A percentile compares a stretch with the other conserved stretches of the same genome.
Evolutionary conservation across 2,888 invertebrate genomes (phyloP).

Genomic region (Zaprionus lineosus): DNA sequence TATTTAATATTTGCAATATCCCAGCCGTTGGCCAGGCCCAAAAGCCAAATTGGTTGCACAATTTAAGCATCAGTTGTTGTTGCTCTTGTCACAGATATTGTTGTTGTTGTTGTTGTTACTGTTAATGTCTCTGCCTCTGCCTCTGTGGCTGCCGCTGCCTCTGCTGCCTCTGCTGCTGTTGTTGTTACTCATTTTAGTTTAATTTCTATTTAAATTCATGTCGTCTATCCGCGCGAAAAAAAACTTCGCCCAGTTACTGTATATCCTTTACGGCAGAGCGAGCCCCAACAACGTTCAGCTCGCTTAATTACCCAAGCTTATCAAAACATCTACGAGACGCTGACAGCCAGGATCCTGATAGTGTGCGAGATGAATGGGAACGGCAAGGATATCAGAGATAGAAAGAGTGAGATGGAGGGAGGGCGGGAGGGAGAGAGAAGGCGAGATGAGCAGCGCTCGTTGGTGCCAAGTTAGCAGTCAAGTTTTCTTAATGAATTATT

Average conservation of each 20-base stretch:
- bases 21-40: conserved; percentile 9
- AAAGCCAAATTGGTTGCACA: conserved; percentile 65
- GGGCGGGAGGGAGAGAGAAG: conserved; percentile 1
- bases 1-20: conserved; percentile 62
- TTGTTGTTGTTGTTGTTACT: conserved; percentile 9
- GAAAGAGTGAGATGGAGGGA: not conserved
- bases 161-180: conserved; percentile 9
- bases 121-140: too few relatives aligned
- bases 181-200: conserved; percentile 70
- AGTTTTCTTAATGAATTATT: conserved; percentile 77
- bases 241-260: conserved; percentile 50
- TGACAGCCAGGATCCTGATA: conserved; percentile 22
- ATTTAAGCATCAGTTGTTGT: conserved; percentile 52
- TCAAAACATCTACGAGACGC: conserved; percentile 72
- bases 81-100: conserved; percentile 17
- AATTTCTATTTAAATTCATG: conserved; percentile 77
- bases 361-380: not conserved
- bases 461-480: conserved; percentile 29
- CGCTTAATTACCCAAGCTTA: conserved; percentile 77
- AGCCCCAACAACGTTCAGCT: conserved; percentile 42
- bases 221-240: conserved; percentile 60
- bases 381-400: not conserved
- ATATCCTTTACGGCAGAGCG: conserved; percentile 60
- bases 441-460: not conserved
- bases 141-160: conserved; percentile 21